Evolutionary conservation across 1,140 invertebrate genomes (phyloP), one percentile per base, ranked within the genome.

Genomic region (Saxidomus purpurata): DNA sequence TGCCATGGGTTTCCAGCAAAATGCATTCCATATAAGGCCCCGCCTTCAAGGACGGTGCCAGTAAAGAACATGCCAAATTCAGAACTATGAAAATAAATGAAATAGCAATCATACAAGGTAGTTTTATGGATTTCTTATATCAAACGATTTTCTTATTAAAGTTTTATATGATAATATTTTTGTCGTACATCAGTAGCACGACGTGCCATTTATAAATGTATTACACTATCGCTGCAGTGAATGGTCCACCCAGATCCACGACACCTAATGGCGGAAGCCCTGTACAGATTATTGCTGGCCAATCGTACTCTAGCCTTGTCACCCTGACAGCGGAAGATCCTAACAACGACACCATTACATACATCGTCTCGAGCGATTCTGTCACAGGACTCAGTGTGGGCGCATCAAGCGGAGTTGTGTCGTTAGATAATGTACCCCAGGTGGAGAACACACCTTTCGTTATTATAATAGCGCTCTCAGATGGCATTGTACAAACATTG

Each of bases 261-360:
- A 87, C 90, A 19, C 71, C 25, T 6, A 88, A 89, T 47, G 87
- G 49, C 6, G 89, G 86, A 47, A 87, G 63, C 6, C 74, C 90
- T 15, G 28, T 92, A 15, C 61, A 93, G 40, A 83, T 93, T 0
- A 86, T 71, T 4, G 84, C 55, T 3, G 91, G 91, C 4, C 59
- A 85, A 34, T 79, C 76, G 17, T 91, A 89, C 52, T 38, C 59
- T 0, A 40, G 31, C 15, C 17, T 91, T 0, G 47, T 80, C 31
- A 86, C 83, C 17, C 40, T 92, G 3, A 67, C 77, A 28, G 89
- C 83, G 8, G 59, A 47, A 4, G 91, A 91, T 31, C 43, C 81
- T 25, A 92, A 91, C 61, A 90, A 90, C 3, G 92, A 93, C 52
- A 71, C 31, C 31, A 63, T 93, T 3, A 90, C 63, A 40, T 93